Evolutionary conservation across 2,797 vertebrate genomes (phyloP), one percentile per base, ranked within the genome.

Genomic region (Channallabes apus): DNA sequence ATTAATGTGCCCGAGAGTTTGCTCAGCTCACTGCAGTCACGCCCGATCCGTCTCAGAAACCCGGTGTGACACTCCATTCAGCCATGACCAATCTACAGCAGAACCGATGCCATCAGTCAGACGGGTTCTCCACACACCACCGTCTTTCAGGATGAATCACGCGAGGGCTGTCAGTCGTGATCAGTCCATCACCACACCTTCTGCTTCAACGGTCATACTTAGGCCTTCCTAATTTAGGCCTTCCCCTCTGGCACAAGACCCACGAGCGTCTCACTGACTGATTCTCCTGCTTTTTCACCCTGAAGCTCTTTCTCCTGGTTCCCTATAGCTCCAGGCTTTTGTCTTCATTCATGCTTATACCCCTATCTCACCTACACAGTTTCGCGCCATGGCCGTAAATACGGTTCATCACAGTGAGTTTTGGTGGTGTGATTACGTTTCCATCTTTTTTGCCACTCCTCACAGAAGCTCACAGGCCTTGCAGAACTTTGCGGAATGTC

Each of bases 1-100:
- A 87, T 85, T 85, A 83, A 88, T 85, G 56, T 82, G 75, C 41
- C 84, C 51, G 62, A 83, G 29, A 71, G 27, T 86, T 65, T 76
- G 58, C 79, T 80, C 76, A 80, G 38, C 62, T 54, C 67, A 20
- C 58, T 7, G 38, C 67, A 84, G 84, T 84, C 88, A 84, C 24
- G 38, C 65, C 67, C 72, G 80, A 87, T 84, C 51, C 58, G 75
- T 54, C 82, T 79, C 78, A 67, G 51, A 69, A 35, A n/a, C 41
- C 61, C 32, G 7, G 72, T 4, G 32, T 32, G 29, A 85, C 80
- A 82, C 54, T 54, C 35, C 86, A 82, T 84, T 54, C 64, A 84
- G 82, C 46, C 79, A 64, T 71, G 79, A 84, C 75, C 29, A 68
- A 27, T 86, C 71, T 82, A 69, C 20, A 46, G 46, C 32, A 68